These are phyloP conservation scores for Erannis defoliaria DNA, from an alignment of 2,888 invertebrate genomes.

Conservation along the genomic window DNA sequence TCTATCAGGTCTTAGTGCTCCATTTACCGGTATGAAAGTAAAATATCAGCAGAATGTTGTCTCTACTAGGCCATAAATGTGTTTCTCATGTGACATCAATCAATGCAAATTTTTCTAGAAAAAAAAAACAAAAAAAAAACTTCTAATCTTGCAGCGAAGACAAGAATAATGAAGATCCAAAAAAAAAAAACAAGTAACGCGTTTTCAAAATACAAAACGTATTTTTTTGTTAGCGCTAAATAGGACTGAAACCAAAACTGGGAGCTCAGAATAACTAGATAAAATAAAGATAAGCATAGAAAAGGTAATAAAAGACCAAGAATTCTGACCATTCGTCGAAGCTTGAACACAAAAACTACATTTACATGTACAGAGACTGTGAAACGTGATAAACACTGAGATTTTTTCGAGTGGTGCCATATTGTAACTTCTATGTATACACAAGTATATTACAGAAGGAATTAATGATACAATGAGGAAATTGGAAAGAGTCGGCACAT, in stretches of 20 bases:
- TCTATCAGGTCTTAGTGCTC: background rate
- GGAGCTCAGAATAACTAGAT: conserved; percentile 29
- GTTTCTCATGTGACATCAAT: background rate
- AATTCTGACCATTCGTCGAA: conserved; percentile 23
- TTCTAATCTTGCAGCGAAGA: background rate
- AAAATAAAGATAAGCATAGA: conserved; percentile 39
- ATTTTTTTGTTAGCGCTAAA: background rate
- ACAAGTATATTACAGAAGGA: conserved; percentile 1
- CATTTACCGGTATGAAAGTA: background rate
- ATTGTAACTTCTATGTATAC: conserved; percentile 13
- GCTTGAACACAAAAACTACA: conserved; percentile 23
- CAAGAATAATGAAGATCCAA: background rate
- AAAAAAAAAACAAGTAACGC: background rate
- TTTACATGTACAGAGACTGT: conserved; percentile 17
- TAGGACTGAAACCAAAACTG: conserved; percentile 36
- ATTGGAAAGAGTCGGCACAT: conserved; percentile 1
- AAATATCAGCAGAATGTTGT: background rate
- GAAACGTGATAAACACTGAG: conserved; percentile 5
- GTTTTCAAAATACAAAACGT: background rate
- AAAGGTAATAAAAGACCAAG: conserved; percentile 35
- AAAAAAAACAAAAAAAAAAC: too few species aligned
- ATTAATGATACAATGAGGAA: conserved; percentile 5
- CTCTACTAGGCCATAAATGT: background rate
- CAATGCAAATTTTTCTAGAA: background rate
- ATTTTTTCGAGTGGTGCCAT: conserved; percentile 18